Evolutionary conservation across 1,140 invertebrate genomes (phyloP).

Genomic region (Aplysia californica): DNA sequence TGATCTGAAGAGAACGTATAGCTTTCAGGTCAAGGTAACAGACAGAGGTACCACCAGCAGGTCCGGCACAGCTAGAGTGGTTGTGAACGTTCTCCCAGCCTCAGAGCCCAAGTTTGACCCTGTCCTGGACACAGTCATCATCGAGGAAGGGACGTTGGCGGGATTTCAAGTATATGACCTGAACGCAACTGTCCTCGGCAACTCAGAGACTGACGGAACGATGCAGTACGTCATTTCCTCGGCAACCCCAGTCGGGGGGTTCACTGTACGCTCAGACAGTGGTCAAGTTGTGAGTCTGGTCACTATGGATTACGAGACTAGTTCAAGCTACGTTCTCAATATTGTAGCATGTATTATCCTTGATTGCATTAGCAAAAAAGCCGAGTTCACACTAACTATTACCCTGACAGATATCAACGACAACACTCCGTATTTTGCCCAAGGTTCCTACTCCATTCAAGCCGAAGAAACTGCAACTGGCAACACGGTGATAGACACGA

Average conservation of each 20-base stretch:
- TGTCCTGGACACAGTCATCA: not conserved
- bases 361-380: not conserved
- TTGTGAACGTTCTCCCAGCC: not conserved
- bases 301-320: conserved; percentile 1
- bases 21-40: not conserved
- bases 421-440: not conserved
- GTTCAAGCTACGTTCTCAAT: not conserved
- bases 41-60: not conserved
- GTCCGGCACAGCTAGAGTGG: not conserved
- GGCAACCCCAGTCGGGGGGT: not conserved
- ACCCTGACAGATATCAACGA: conserved; percentile 9
- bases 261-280: not conserved
- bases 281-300: not conserved
- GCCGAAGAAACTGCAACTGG: not conserved
- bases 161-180: not conserved
- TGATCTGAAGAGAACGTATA: not conserved
- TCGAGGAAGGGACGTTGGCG: not conserved
- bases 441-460: too few species aligned
- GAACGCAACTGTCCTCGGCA: conserved; percentile 4
- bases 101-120: not conserved
- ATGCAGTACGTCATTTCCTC: not conserved
- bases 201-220: conserved; percentile 6
- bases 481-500: not conserved
- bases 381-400: not conserved
- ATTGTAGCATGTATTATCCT: not conserved